These are phyloP conservation scores for Ceramica pisi DNA, from an alignment of 2,888 invertebrate species.

Conservation along the genomic window DNA sequence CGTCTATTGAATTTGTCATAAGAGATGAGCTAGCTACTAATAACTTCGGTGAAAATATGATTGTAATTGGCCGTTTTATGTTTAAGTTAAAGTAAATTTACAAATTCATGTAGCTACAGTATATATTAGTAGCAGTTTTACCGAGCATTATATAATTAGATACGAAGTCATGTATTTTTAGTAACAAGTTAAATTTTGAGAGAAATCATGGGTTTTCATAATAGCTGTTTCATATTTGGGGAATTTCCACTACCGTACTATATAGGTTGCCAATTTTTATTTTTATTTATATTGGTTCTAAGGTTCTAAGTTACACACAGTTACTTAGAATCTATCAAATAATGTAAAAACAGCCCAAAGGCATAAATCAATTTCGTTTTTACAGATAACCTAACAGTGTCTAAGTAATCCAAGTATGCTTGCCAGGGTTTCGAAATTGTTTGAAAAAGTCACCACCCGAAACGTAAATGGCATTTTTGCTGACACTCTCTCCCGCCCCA, in stretches of 20 bases:
- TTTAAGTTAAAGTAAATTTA: not conserved
- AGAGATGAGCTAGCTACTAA: not conserved
- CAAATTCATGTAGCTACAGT: not conserved
- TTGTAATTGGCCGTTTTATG: not conserved
- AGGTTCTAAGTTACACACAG: not conserved
- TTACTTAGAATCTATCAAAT: not conserved
- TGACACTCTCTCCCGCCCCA: too few relatives aligned
- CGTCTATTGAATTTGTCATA: not conserved
- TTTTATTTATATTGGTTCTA: not conserved
- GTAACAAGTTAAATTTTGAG: too few relatives aligned
- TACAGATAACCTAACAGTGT: not conserved
- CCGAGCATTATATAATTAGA: too few relatives aligned
- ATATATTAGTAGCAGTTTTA: too few relatives aligned
- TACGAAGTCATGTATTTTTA: too few relatives aligned
- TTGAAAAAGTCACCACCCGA: too few relatives aligned
- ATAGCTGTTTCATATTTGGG: not conserved
- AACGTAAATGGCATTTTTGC: too few relatives aligned
- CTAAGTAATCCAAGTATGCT: not conserved
- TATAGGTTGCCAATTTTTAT: not conserved
- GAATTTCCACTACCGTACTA: not conserved
- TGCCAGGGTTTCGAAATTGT: too few relatives aligned
- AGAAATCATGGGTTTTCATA: too few relatives aligned
- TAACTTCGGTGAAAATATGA: not conserved
- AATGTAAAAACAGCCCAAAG: not conserved
- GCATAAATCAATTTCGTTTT: constrained; percentile 1